Conservation (phyloP, 2,797 vertebrate genomes). For the Macropodus opercularis region DNA sequence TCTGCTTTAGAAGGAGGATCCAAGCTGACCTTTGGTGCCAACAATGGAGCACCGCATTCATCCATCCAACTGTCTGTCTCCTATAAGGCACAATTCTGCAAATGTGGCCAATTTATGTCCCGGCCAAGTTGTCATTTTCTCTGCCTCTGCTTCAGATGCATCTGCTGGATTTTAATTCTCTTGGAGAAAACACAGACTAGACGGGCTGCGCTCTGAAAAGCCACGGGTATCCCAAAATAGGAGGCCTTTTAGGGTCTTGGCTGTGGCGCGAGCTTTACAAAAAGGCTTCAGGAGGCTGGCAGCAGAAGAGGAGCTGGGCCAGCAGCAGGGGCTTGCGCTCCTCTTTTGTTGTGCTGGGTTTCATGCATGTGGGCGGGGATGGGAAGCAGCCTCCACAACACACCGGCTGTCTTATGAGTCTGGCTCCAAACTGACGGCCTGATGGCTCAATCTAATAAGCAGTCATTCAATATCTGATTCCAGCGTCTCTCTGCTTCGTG, state of each 20-base stretch:
- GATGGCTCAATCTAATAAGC: conserved; percentile 70
- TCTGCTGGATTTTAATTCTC: conserved; percentile 21
- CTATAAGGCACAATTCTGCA: conserved; percentile 8
- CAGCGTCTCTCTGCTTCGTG: conserved; percentile 53
- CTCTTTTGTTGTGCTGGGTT: conserved; percentile 4
- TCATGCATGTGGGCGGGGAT: conserved; percentile 22
- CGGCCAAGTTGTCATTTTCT: conserved; percentile 12
- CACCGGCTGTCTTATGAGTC: conserved; percentile 52
- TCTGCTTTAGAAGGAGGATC: conserved; percentile 20
- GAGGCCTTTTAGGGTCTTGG: conserved; percentile 21
- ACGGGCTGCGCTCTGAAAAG: conserved; percentile 29
- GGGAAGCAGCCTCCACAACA: conserved; percentile 47
- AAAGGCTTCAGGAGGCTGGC: conserved; percentile 32
- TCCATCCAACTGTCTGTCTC: conserved; percentile 10
- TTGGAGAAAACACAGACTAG: conserved; percentile 15
- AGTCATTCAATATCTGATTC: conserved; percentile 66
- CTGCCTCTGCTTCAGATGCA: conserved; percentile 1
- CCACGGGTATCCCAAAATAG: conserved; percentile 24
- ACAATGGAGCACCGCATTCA: conserved; percentile 19
- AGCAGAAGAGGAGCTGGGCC: conserved; percentile 36
- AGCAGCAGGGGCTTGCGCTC: conserved; percentile 35
- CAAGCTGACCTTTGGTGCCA: conserved; percentile 47
- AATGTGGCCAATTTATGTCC: not conserved
- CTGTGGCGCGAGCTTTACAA: conserved; percentile 18
- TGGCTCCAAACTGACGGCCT: conserved; percentile 67